Evolutionary conservation across 2,888 invertebrate species (phyloP), one percentile per base, ranked within the genome.

Genomic region (Nipponacmea schrenckii): DNA sequence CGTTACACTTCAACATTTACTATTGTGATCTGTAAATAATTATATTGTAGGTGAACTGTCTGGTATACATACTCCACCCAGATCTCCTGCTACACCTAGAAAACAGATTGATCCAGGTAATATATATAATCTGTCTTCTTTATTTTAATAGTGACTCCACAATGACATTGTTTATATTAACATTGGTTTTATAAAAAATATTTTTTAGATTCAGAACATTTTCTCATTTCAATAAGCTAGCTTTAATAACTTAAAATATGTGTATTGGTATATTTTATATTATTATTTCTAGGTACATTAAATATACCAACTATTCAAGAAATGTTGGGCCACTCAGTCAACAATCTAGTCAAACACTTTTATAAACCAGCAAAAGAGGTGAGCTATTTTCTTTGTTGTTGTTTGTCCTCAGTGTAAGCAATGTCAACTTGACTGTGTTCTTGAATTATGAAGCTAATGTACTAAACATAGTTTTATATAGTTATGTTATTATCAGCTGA

Each of bases 261-360:
- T 31, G 31, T 31, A 31, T 31, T 39, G 39, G 1, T 1, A 39
- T 39, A 39, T 39, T 39, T 39, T 27, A 20, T 65, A 26, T 27
- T 24, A 56, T 69, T 72, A 67, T 64, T 78, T 75, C 45, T 73
- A 80, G 81, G 74, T 65, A 62, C 79, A 26, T 77, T 79, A 24
- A 56, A 14, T 27, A 79, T 85, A 56, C 83, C 92, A 67, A 93
- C 92, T 86, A 92, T 92, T 84, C 95, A 94, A 85, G 93, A 94
- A 81, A 92, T 92, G 90, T 89, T 95, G 27, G 94, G 94, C 1
- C 97, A 98, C 89, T 95, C 97, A 81, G 97, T 99, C 3, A 99
- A 98, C 89, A 94, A 94, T 31, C 94, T 99, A 83, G 97, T 98
- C 26, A 98, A 98, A 90, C 96, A 96, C 92, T 97, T 96, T 88